These are phyloP conservation scores for Orgyia antiqua DNA, from an alignment of 2,888 invertebrate genomes.

Conservation along the genomic window DNA sequence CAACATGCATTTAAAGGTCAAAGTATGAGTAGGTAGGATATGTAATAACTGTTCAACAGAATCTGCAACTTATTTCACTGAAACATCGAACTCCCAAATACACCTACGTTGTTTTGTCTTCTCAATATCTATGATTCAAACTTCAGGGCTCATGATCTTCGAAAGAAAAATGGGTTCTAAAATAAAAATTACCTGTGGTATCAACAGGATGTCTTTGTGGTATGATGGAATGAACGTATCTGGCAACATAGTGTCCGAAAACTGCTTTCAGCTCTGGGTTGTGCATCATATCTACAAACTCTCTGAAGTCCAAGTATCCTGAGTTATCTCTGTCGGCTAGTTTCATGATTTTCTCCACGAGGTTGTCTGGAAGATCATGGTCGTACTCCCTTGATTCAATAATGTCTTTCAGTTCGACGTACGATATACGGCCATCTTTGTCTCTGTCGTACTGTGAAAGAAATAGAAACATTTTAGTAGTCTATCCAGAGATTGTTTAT, in stretches of 20 bases:
- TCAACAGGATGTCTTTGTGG: slow-evolving; percentile 74
- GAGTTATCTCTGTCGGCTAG: slow-evolving; percentile 81
- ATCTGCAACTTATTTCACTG: no score
- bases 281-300: slow-evolving; percentile 85
- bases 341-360: slow-evolving; percentile 82
- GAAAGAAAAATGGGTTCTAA: no score
- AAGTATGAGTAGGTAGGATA: no score
- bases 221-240: slow-evolving; percentile 78
- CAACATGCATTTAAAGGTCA: no score
- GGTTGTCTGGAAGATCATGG: slow-evolving; percentile 82
- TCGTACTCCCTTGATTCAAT: slow-evolving; percentile 79
- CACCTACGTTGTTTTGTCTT: no score
- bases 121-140: no score
- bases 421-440: slow-evolving; percentile 83
- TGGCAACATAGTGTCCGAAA: slow-evolving; percentile 81
- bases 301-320: slow-evolving; percentile 83
- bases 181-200: slow-evolving; percentile 63
- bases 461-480: background rate
- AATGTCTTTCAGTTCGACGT: slow-evolving; percentile 80
- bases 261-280: slow-evolving; percentile 79
- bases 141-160: no score
- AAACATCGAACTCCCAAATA: no score
- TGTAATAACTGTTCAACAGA: no score
- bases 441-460: slow-evolving; percentile 83
- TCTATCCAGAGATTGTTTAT: no score